These are phyloP conservation scores for Discoglossus pictus DNA, from an alignment of 2,797 vertebrate genomes.

Conservation along the genomic window DNA sequence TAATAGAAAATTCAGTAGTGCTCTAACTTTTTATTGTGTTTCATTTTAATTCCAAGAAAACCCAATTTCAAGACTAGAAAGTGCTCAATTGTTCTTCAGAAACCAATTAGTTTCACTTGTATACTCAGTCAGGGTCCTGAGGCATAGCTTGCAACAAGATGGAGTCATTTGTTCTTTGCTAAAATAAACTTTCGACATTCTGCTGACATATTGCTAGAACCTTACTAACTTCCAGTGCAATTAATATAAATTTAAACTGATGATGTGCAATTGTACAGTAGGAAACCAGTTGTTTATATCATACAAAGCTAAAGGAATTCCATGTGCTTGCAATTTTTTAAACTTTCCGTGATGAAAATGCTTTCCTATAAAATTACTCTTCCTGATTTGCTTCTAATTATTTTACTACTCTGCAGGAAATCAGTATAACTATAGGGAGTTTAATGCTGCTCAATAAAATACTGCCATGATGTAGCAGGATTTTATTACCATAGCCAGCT, in stretches of 20 bases:
- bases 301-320: conserved; percentile 13
- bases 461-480: too few species aligned
- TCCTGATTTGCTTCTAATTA: conserved; percentile 25
- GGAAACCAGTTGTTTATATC: conserved; percentile 38
- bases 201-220: conserved; percentile 23
- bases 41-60: conserved; percentile 44
- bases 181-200: conserved; percentile 43
- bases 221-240: conserved; percentile 39
- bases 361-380: conserved; percentile 27
- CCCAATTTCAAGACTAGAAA: conserved; percentile 43
- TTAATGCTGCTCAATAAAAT: conserved; percentile 19
- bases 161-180: conserved; percentile 37
- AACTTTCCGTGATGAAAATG: conserved; percentile 22
- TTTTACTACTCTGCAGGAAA: conserved; percentile 14
- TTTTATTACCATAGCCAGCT: too few species aligned
- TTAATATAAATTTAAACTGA: conserved; percentile 48
- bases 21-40: conserved; percentile 29
- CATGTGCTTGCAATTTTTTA: background rate
- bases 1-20: conserved; percentile 34
- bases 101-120: conserved; percentile 42
- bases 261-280: conserved; percentile 28
- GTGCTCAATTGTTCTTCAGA: conserved; percentile 35
- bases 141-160: conserved; percentile 30
- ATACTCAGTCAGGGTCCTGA: conserved; percentile 28
- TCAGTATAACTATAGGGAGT: conserved; percentile 3